phyloP scores from a whole-genome alignment of 2,797 vertebrate species.

The Sylvia borin region DNA sequence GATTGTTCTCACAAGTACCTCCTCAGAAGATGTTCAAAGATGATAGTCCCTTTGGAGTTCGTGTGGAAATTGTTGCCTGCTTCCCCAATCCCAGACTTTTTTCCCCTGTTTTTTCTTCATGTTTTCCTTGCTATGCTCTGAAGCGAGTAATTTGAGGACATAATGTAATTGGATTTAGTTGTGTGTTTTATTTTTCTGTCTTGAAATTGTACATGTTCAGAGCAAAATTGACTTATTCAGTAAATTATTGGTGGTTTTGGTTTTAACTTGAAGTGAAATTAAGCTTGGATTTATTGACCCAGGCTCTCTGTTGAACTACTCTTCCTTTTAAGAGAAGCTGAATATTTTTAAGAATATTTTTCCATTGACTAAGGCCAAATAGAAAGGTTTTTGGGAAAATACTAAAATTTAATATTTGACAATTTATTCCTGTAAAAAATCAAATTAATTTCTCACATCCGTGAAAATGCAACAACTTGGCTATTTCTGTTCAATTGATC shows the following conservation, averaged over 20 bases:
- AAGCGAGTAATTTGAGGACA: not conserved
- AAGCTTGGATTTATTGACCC: not conserved
- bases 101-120: not conserved
- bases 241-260: not conserved
- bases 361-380: not conserved
- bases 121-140: not conserved
- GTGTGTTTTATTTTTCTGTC: not conserved
- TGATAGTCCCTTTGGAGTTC: slow-evolving; percentile 20
- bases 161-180: not conserved
- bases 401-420: not conserved
- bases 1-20: slow-evolving; percentile 24
- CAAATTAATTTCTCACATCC: not conserved
- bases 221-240: not conserved
- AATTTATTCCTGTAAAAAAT: not conserved
- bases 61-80: not conserved
- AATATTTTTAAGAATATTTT: not conserved
- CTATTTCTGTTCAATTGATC: not conserved
- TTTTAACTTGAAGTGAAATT: not conserved
- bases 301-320: not conserved
- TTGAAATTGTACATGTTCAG: not conserved
- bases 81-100: not conserved
- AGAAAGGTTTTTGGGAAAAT: not conserved
- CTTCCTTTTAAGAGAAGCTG: not conserved
- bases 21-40: not conserved
- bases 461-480: not conserved